Percentiles rank a stretch among this genome's conserved stretches.
These are phyloP conservation scores for Eupeodes corollae DNA, from an alignment of 1,140 invertebrate species.

Conservation along the genomic window DNA sequence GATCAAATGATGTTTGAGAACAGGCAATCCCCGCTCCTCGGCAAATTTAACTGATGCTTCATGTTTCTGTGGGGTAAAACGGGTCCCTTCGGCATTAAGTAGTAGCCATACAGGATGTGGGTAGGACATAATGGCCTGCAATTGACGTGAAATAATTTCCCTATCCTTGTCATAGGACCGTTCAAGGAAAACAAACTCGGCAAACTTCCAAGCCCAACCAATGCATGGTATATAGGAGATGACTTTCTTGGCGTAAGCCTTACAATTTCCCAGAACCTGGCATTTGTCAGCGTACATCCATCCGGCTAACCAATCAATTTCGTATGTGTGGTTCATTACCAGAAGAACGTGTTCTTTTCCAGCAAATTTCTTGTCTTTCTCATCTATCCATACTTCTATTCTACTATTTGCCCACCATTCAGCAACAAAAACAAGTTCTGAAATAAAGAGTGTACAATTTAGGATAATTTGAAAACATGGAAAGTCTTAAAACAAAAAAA, in stretches of 20 bases:
- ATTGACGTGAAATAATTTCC: slow-evolving; percentile 65
- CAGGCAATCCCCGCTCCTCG: slow-evolving; percentile 68
- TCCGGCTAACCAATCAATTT: slow-evolving; percentile 88
- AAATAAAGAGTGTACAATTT: slow-evolving; percentile 6
- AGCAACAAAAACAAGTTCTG: slow-evolving; percentile 82
- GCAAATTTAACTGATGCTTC: slow-evolving; percentile 80
- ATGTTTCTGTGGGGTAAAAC: slow-evolving; percentile 81
- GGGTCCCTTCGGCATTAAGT: slow-evolving; percentile 89
- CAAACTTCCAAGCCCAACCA: slow-evolving; percentile 92
- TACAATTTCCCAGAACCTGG: slow-evolving; percentile 73
- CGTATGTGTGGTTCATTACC: slow-evolving; percentile 91
- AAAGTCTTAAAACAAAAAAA: slow-evolving; percentile 5
- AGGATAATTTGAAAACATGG: slow-evolving; percentile 8
- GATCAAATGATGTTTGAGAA: slow-evolving; percentile 79
- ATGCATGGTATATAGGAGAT: slow-evolving; percentile 85
- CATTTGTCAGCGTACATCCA: slow-evolving; percentile 76
- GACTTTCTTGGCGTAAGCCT: slow-evolving; percentile 88
- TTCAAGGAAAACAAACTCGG: slow-evolving; percentile 85
- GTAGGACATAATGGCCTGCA: slow-evolving; percentile 73
- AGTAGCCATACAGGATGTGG: slow-evolving; percentile 79
- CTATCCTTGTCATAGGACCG: slow-evolving; percentile 84
- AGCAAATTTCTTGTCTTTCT: slow-evolving; percentile 66
- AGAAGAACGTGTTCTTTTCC: slow-evolving; percentile 82
- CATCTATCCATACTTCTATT: slow-evolving; percentile 62
- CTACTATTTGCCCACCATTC: slow-evolving; percentile 86